These are phyloP conservation scores for Keiferia lycopersicella DNA, from an alignment of 2,888 invertebrate genomes.

Conservation along the genomic window DNA sequence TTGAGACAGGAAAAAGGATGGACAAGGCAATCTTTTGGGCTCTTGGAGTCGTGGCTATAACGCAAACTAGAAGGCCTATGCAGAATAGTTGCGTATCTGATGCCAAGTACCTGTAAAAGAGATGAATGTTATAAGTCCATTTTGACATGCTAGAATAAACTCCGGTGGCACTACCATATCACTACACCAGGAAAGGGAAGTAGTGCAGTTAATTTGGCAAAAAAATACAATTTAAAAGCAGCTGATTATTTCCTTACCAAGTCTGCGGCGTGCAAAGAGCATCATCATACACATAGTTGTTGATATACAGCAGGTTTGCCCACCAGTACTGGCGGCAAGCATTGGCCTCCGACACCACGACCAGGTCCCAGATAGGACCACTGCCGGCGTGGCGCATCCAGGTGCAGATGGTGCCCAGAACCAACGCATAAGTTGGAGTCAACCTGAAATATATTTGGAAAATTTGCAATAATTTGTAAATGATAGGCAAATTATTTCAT, in stretches of 20 bases:
- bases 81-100: slow-evolving; percentile 74
- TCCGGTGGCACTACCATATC: too few species aligned
- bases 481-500: too few species aligned
- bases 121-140: not conserved
- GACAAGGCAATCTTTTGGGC: slow-evolving; percentile 44
- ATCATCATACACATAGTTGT: slow-evolving; percentile 66
- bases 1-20: slow-evolving; percentile 44
- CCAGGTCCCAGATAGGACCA: slow-evolving; percentile 65
- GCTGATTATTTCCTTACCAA: slow-evolving; percentile 53
- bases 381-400: slow-evolving; percentile 56
- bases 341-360: slow-evolving; percentile 54
- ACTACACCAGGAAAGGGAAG: too few species aligned
- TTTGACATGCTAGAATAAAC: too few species aligned
- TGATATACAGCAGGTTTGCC: slow-evolving; percentile 69
- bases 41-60: slow-evolving; percentile 45
- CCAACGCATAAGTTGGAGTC: slow-evolving; percentile 63
- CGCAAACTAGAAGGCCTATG: slow-evolving; percentile 59
- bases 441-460: slow-evolving; percentile 53
- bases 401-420: slow-evolving; percentile 59
- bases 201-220: too few species aligned
- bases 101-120: slow-evolving; percentile 65
- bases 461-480: too few species aligned
- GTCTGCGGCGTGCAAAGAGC: slow-evolving; percentile 58
- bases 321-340: slow-evolving; percentile 73
- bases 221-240: too few species aligned